phyloP scores from a whole-genome alignment of 2,797 vertebrate species.

The Rhabdophis nuchalis region DNA sequence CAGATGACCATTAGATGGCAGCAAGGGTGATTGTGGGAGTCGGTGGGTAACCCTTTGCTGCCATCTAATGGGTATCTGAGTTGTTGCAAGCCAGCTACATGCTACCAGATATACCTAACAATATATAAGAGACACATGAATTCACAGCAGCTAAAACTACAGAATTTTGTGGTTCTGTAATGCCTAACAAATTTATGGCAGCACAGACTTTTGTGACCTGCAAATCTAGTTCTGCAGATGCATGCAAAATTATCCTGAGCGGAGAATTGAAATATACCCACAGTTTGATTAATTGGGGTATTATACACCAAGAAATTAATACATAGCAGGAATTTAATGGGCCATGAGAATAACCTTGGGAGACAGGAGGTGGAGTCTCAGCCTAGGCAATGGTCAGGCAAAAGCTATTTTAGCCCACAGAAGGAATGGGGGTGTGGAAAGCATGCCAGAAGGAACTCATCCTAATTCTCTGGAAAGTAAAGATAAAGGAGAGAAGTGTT shows the following conservation, averaged over 20 bases:
- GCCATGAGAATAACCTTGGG: not conserved
- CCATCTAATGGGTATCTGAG: not conserved
- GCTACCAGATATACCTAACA: not conserved
- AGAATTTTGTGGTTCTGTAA: not conserved
- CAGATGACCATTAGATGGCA: not conserved
- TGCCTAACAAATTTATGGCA: not conserved
- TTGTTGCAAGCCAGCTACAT: not conserved
- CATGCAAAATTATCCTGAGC: not conserved
- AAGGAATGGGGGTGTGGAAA: not conserved
- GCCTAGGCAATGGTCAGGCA: not conserved
- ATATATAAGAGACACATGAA: not conserved
- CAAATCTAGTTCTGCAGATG: not conserved
- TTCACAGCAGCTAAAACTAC: not conserved
- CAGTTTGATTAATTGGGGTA: not conserved
- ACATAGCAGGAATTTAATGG: not conserved
- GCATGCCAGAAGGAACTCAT: not conserved
- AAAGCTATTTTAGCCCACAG: not conserved
- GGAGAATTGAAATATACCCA: not conserved
- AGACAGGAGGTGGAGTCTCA: not conserved
- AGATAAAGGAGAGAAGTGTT: not conserved
- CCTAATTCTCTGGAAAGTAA: not conserved
- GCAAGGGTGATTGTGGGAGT: not conserved
- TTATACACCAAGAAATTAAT: not conserved
- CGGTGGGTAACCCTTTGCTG: not conserved
- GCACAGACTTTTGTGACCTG: not conserved